Evolutionary conservation across 1,140 invertebrate genomes (phyloP).

Genomic region (Cydia strobilella): DNA sequence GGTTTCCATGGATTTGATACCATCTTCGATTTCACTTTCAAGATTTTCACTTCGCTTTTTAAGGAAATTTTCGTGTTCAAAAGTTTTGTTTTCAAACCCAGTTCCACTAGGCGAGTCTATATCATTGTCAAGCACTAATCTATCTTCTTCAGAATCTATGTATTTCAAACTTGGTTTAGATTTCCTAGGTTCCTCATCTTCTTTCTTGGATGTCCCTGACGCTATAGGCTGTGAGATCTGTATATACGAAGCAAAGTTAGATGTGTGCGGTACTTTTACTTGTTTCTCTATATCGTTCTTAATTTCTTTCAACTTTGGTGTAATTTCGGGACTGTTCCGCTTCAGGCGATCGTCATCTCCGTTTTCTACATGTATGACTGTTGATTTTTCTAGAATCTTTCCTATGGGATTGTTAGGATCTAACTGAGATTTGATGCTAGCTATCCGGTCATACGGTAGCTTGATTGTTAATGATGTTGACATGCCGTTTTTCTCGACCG

Average conservation of each 20-base stretch:
- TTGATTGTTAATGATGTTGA: conserved; percentile 64
- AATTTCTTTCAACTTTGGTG: conserved; percentile 53
- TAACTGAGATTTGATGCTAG: conserved; percentile 73
- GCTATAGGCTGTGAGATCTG: conserved; percentile 76
- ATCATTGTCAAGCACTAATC: conserved; percentile 59
- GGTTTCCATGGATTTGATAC: conserved; percentile 69
- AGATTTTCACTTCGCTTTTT: conserved; percentile 68
- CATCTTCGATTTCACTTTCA: conserved; percentile 52
- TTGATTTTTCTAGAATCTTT: conserved; percentile 78
- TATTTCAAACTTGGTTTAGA: conserved; percentile 59
- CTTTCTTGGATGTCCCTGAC: conserved; percentile 55
- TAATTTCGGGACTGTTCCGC: conserved; percentile 52
- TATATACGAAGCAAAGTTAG: conserved; percentile 82
- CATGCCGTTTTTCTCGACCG: conserved; percentile 61
- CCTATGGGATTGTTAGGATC: conserved; percentile 78
- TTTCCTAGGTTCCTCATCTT: conserved; percentile 47
- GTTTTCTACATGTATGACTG: conserved; percentile 74
- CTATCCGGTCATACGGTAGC: conserved; percentile 63
- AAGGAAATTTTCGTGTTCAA: conserved; percentile 77
- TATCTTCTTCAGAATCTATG: conserved; percentile 67
- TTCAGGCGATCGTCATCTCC: conserved; percentile 64
- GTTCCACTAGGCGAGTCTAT: conserved; percentile 71
- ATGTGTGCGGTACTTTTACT: conserved; percentile 71
- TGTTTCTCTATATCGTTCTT: conserved; percentile 77
- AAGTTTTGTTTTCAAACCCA: conserved; percentile 79